Evolutionary conservation across 2,797 vertebrate genomes (phyloP).

Genomic region (Neostethus bicornis): DNA sequence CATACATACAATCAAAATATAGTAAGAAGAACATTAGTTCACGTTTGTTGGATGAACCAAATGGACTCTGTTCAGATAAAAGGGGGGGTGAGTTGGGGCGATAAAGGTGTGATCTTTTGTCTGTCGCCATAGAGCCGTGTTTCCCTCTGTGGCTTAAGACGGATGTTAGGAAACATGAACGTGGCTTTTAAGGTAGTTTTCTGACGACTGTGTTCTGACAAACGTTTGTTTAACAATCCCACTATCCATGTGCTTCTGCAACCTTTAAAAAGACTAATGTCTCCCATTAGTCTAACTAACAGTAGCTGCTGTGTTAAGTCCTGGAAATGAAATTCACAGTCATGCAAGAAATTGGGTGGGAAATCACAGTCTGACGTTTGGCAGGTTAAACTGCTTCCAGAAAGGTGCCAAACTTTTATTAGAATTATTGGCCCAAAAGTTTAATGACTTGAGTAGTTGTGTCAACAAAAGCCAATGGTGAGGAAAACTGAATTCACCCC

Average conservation of each 20-base stretch:
- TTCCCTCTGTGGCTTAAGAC: conserved; percentile 6
- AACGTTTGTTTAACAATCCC: too few species aligned
- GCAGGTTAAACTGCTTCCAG: conserved; percentile 19
- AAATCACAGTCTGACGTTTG: conserved; percentile 39
- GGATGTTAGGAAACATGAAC: conserved; percentile 14
- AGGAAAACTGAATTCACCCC: conserved; percentile 22
- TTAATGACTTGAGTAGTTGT: conserved; percentile 3
- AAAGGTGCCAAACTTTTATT: conserved; percentile 21
- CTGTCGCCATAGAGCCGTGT: too few species aligned
- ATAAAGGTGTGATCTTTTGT: too few species aligned
- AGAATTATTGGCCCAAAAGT: conserved; percentile 21
- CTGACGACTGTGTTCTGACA: conserved; percentile 10
- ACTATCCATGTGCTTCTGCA: conserved; percentile 11
- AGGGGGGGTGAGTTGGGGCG: too few species aligned
- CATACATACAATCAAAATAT: too few species aligned
- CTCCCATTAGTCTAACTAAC: conserved; percentile 50
- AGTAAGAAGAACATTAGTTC: too few species aligned
- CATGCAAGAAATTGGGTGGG: conserved; percentile 1
- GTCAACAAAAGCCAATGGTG: background rate
- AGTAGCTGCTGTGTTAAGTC: conserved; percentile 38
- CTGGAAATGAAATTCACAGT: conserved; percentile 25
- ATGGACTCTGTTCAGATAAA: too few species aligned
- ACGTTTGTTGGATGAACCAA: too few species aligned
- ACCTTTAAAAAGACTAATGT: conserved; percentile 51
- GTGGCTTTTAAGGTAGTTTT: conserved; percentile 13